A percentile compares a stretch with the other conserved stretches of the same genome.
Conservation (phyloP, 2,113 vertebrate species). For the Octodon degus region DNA sequence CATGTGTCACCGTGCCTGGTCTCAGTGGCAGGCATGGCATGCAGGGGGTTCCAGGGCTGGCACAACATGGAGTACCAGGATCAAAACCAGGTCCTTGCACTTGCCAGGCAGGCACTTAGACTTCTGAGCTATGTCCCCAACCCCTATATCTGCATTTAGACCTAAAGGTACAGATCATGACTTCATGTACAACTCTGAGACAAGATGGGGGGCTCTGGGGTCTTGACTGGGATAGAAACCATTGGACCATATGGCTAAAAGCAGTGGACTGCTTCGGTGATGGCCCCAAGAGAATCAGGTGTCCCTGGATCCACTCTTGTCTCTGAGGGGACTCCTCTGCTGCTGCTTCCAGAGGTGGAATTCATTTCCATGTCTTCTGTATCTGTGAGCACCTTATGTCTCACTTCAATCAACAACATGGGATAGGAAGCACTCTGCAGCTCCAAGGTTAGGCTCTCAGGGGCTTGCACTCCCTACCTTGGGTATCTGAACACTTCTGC, state of each 20-base stretch:
- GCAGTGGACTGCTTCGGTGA: rapidly evolving
- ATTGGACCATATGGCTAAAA: background rate
- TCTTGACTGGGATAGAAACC: background rate
- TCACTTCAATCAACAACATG: background rate
- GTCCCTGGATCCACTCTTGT: background rate
- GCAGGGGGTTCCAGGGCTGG: too few relatives aligned
- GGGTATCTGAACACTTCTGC: background rate
- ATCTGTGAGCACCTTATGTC: too few relatives aligned
- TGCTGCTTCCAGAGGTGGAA: background rate
- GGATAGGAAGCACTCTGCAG: background rate
- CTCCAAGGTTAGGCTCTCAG: background rate
- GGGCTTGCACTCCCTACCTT: background rate
- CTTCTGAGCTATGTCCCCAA: too few relatives aligned
- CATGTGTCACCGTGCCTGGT: too few relatives aligned
- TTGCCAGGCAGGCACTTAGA: too few relatives aligned
- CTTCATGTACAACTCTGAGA: background rate
- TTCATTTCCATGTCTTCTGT: background rate
- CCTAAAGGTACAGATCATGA: background rate
- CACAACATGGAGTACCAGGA: too few relatives aligned
- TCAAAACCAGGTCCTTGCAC: too few relatives aligned
- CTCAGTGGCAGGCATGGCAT: too few relatives aligned
- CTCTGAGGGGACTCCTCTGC: background rate
- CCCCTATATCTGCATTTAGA: background rate
- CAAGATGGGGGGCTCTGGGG: background rate
- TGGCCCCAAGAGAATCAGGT: rapidly evolving